Conservation (phyloP, 2,888 invertebrate species). For the Diadromus collaris region DNA sequence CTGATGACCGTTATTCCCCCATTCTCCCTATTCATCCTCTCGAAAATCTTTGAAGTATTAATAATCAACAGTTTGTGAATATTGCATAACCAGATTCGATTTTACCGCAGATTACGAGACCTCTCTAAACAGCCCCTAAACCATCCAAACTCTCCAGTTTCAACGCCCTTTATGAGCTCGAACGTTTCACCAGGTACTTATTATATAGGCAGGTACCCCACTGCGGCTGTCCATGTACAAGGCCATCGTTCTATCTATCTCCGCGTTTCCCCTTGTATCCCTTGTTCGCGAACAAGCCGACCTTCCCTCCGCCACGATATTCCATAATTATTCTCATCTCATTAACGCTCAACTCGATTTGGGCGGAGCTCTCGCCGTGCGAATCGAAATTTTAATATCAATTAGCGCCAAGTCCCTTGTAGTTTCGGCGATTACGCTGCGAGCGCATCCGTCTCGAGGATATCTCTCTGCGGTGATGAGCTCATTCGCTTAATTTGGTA, state of each 20-base stretch:
- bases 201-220: slow-evolving; percentile 23
- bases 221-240: slow-evolving; percentile 26
- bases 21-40: neutral
- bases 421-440: slow-evolving; percentile 21
- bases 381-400: slow-evolving; percentile 68
- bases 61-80: neutral
- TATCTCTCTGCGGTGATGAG: slow-evolving; percentile 44
- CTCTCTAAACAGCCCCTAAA: slow-evolving; percentile 48
- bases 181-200: slow-evolving; percentile 31
- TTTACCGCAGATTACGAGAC: slow-evolving; percentile 10
- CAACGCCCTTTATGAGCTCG: slow-evolving; percentile 40
- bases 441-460: slow-evolving; percentile 1
- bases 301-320: slow-evolving; percentile 32
- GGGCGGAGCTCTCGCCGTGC: slow-evolving; percentile 30
- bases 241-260: slow-evolving; percentile 1
- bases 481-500: slow-evolving; percentile 54
- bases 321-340: slow-evolving; percentile 52
- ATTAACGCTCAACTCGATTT: slow-evolving; percentile 39
- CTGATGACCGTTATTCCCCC: too few relatives aligned
- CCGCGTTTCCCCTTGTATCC: neutral
- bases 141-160: slow-evolving; percentile 26
- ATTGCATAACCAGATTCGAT: slow-evolving; percentile 13
- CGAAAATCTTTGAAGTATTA: neutral
- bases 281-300: slow-evolving; percentile 38
- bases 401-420: slow-evolving; percentile 58